These are phyloP conservation scores for Diadromus collaris DNA, from an alignment of 2,888 invertebrate genomes.

Conservation along the genomic window DNA sequence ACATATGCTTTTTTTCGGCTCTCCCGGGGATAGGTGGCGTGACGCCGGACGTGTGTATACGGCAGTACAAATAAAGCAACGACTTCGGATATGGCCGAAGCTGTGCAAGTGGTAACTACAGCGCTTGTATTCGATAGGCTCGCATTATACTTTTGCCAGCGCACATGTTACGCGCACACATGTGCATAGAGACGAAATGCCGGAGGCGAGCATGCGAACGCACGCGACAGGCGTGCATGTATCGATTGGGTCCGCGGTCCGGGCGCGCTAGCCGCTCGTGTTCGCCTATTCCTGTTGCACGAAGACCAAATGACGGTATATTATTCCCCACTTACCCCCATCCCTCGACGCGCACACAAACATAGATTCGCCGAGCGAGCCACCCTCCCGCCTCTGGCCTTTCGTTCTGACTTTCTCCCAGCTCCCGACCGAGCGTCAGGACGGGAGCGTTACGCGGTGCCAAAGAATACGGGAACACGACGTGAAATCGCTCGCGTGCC, in stretches of 20 bases:
- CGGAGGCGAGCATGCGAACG: slow-evolving; percentile 53
- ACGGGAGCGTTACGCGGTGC: slow-evolving; percentile 63
- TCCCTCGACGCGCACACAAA: slow-evolving; percentile 37
- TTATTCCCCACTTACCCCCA: slow-evolving; percentile 74
- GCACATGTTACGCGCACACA: neutral
- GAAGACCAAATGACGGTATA: slow-evolving; percentile 74
- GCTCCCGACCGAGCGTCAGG: slow-evolving; percentile 32
- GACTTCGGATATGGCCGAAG: slow-evolving; percentile 32
- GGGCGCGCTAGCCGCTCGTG: slow-evolving; percentile 63
- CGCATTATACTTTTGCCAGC: slow-evolving; percentile 7
- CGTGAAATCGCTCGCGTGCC: slow-evolving; percentile 76
- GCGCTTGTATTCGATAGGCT: slow-evolving; percentile 24
- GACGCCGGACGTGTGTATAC: slow-evolving; percentile 40
- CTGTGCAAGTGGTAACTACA: slow-evolving; percentile 24
- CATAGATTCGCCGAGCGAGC: slow-evolving; percentile 9
- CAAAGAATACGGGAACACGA: slow-evolving; percentile 72
- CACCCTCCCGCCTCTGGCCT: slow-evolving; percentile 38
- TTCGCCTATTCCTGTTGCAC: slow-evolving; percentile 72
- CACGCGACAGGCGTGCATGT: slow-evolving; percentile 63
- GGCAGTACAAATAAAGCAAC: slow-evolving; percentile 60
- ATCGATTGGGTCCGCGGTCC: slow-evolving; percentile 65
- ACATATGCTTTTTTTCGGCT: slow-evolving; percentile 2
- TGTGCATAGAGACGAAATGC: slow-evolving; percentile 39
- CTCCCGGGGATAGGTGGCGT: slow-evolving; percentile 54
- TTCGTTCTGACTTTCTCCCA: slow-evolving; percentile 40